phyloP scores from a whole-genome alignment of 2,888 invertebrate species.

The Morpho achilles region DNA sequence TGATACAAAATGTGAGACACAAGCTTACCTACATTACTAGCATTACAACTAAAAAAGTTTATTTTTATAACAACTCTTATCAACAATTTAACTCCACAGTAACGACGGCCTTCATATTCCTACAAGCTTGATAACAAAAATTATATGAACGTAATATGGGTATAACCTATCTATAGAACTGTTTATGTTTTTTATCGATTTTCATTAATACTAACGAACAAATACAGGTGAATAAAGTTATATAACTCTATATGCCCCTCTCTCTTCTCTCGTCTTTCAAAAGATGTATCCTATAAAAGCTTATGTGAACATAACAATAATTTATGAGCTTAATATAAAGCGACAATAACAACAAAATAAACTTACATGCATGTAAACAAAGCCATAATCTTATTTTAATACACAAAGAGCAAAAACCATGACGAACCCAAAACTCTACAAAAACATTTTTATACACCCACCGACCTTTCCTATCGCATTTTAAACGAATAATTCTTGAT shows the following conservation, averaged over 20 bases:
- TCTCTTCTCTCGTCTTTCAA: slow-evolving; percentile 3
- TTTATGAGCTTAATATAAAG: slow-evolving; percentile 11
- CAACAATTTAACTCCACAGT: too few species aligned
- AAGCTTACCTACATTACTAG: too few species aligned
- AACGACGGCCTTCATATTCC: too few species aligned
- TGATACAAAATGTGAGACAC: too few species aligned
- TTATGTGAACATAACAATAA: slow-evolving; percentile 19
- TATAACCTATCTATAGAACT: slow-evolving; percentile 3
- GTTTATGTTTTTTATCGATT: background rate
- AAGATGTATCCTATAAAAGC: slow-evolving; percentile 16
- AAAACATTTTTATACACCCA: slow-evolving; percentile 59
- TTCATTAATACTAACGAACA: background rate
- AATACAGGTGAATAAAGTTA: slow-evolving; percentile 8
- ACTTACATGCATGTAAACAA: slow-evolving; percentile 61
- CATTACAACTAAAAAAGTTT: too few species aligned
- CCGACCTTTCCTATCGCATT: slow-evolving; percentile 49
- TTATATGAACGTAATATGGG: too few species aligned
- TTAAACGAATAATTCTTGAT: background rate
- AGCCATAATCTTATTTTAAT: slow-evolving; percentile 46
- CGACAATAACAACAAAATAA: slow-evolving; percentile 31
- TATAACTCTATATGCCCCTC: slow-evolving; percentile 14
- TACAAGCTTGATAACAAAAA: slow-evolving; percentile 1
- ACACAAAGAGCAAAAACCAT: slow-evolving; percentile 69
- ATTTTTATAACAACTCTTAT: too few species aligned
- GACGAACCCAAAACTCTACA: slow-evolving; percentile 52